Conservation (phyloP, 2,113 vertebrate species). For the Lampris incognitus region DNA sequence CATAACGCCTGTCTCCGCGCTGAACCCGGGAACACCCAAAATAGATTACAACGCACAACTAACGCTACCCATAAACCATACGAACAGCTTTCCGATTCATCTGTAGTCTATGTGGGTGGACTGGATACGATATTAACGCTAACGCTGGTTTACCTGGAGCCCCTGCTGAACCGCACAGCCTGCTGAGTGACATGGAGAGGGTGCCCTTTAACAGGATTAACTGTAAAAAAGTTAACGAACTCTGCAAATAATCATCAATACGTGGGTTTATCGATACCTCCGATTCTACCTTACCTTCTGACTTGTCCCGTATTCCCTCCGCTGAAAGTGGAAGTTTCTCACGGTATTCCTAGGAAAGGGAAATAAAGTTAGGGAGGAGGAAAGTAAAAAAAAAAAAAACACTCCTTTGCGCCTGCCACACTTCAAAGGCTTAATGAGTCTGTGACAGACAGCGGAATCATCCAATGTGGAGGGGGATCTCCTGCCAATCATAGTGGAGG, state of each 20-base stretch:
- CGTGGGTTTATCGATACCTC: slow-evolving; percentile 1
- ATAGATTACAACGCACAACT: no score
- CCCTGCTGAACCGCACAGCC: no score
- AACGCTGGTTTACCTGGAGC: no score
- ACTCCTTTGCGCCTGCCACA: not conserved
- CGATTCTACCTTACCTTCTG: slow-evolving; percentile 64
- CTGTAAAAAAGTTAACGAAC: no score
- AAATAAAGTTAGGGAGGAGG: slow-evolving; percentile 66
- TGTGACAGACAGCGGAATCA: slow-evolving; percentile 39
- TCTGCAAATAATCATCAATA: not conserved
- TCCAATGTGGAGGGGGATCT: slow-evolving; percentile 42
- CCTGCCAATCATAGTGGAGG: not conserved
- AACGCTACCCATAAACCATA: no score
- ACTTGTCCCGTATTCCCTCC: slow-evolving; percentile 19
- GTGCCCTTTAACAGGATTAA: no score
- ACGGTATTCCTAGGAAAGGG: slow-evolving; percentile 56
- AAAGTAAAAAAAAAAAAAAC: slow-evolving; percentile 33
- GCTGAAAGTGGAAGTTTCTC: slow-evolving; percentile 56
- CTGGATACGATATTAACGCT: no score
- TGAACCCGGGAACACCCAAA: no score
- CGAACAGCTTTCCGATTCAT: no score
- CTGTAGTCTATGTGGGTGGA: no score
- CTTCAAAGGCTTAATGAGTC: not conserved
- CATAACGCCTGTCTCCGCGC: no score
- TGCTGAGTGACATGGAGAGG: no score